Conservation (phyloP, 1,140 invertebrate genomes). For the Zelostemma sp. region DNA sequence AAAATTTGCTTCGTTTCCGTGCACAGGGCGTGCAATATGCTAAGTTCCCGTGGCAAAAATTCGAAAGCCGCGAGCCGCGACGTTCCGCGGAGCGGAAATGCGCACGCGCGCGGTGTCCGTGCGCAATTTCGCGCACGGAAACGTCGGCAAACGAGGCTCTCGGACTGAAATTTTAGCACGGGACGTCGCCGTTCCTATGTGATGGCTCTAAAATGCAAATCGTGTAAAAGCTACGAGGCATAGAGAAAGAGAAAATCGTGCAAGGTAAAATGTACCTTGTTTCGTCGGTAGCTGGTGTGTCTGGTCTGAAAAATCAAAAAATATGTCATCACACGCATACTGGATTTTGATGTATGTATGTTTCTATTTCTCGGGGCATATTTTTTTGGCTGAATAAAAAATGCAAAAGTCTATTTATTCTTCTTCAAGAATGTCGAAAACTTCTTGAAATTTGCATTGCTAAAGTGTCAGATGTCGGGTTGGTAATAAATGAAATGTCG, state of each 20-base stretch:
- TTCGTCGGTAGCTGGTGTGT: conserved; percentile 59
- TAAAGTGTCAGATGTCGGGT: too few relatives aligned
- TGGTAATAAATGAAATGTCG: too few relatives aligned
- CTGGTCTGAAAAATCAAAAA: conserved; percentile 61
- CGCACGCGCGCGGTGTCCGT: background rate
- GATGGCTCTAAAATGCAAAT: conserved; percentile 48
- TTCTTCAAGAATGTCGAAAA: too few relatives aligned
- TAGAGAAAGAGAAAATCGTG: conserved; percentile 45
- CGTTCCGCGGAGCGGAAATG: background rate
- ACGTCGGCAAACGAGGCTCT: background rate
- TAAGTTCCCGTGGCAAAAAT: background rate
- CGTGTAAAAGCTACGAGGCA: conserved; percentile 47
- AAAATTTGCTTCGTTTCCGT: background rate
- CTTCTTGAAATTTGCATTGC: too few relatives aligned
- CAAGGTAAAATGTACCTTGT: conserved; percentile 54
- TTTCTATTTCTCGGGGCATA: background rate
- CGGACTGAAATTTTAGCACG: background rate
- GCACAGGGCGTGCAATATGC: background rate
- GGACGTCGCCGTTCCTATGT: conserved; percentile 24
- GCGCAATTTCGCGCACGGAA: background rate
- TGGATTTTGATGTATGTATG: conserved; percentile 12
- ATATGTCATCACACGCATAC: conserved; percentile 46
- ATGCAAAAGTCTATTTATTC: too few relatives aligned
- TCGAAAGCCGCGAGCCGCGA: background rate
- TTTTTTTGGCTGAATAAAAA: background rate